Base-by-base conservation (phyloP, 2,888 invertebrate genomes). In the Stenichneumon culpator region DNA sequence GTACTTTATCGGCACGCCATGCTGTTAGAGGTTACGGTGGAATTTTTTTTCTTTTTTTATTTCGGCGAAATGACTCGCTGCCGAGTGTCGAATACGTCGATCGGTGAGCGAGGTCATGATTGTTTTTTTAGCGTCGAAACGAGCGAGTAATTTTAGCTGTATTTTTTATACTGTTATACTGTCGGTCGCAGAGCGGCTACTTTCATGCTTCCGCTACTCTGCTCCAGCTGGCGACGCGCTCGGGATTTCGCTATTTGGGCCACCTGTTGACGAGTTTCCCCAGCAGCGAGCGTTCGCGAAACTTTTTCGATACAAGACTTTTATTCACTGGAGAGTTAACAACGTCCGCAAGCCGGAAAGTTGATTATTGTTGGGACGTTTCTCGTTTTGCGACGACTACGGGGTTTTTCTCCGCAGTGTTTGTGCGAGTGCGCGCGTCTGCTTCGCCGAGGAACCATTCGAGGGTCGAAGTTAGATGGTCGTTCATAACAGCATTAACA, bases 211-310 rank as follows among this genome's bases (percentile, higher is more conserved):
- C 25, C 60, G 60, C 16, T 50, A 57, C 39, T 68, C 32, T 11
- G 14, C 65, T n/a, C 25, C 32, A 39, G 57, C 47, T 74, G 47
- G n/a, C 63, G 28, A 16, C 22, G 6, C 28, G 50, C 6, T 47
- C 63, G 65, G 32, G 16, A 36, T 50, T 52, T 50, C 50, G 19
- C 73, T 74, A 83, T 86, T 88, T 75, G 60, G 47, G 84, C 90
- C 89, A 90, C 90, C 89, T 90, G 90, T 90, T 75, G 75, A 75
- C 19, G 52, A 36, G 65, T 65, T 50, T n/a, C 4, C 52, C 19
- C 2, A 16, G 28, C 1, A 54, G 57, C 0, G 19, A 54, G 22
- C 6, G 32, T 32, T 28, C 32, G 9, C 60, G 16, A 63, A 63
- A 36, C 39, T 57, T 32, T 54, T 72, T 19, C 19, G 4, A 32